Percentiles rank a stretch among this genome's conserved stretches.
These are phyloP conservation scores for Pterophyllum scalare DNA, from an alignment of 2,113 vertebrate genomes.

Conservation along the genomic window DNA sequence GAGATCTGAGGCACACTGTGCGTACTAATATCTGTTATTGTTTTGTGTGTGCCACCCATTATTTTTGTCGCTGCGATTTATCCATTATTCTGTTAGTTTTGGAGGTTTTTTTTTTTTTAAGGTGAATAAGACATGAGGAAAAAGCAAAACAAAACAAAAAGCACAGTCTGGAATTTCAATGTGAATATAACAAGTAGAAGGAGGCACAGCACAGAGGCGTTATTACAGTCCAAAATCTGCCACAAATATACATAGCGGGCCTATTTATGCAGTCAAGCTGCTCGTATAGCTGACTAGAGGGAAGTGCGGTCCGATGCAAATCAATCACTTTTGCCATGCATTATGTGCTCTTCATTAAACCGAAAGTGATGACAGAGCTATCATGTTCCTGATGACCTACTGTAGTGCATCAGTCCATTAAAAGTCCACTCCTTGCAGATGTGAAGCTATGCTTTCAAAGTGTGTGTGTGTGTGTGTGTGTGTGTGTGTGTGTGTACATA, in stretches of 20 bases:
- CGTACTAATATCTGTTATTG: slow-evolving; percentile 57
- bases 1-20: slow-evolving; percentile 70
- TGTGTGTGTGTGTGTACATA: not conserved
- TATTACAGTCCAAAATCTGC: slow-evolving; percentile 10
- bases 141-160: slow-evolving; percentile 27
- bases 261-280: slow-evolving; percentile 35
- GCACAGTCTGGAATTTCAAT: slow-evolving; percentile 28
- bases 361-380: slow-evolving; percentile 72
- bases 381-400: slow-evolving; percentile 70
- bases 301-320: slow-evolving; percentile 48
- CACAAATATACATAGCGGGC: not conserved
- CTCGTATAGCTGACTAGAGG: slow-evolving; percentile 48
- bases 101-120: not conserved
- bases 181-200: slow-evolving; percentile 6
- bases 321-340: slow-evolving; percentile 64
- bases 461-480: not conserved
- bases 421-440: slow-evolving; percentile 69
- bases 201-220: not conserved
- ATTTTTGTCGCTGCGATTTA: slow-evolving; percentile 44
- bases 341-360: slow-evolving; percentile 71
- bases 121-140: slow-evolving; percentile 49
- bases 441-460: slow-evolving; percentile 35
- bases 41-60: slow-evolving; percentile 52
- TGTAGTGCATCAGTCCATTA: slow-evolving; percentile 72
- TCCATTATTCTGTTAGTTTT: slow-evolving; percentile 42